Evolutionary conservation across 2,888 invertebrate species (phyloP).

Genomic region (Octonoba sinensis): DNA sequence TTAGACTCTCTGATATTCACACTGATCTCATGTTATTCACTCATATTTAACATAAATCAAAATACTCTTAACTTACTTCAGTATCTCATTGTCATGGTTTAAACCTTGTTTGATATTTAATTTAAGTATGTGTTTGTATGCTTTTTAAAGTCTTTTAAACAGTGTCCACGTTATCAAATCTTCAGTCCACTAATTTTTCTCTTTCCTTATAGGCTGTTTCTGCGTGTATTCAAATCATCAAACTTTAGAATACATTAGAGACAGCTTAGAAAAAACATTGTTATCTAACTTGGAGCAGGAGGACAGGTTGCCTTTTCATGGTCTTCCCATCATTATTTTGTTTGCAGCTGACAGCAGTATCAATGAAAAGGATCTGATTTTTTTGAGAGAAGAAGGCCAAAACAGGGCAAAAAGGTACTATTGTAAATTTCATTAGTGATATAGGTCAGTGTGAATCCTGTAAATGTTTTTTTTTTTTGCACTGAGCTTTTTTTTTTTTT

Average conservation of each 20-base stretch:
- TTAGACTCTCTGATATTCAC: too few relatives aligned
- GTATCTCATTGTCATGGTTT: not conserved
- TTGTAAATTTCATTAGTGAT: not conserved
- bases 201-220: conserved; percentile 71
- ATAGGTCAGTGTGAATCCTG: too few relatives aligned
- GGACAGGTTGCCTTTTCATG: conserved; percentile 87
- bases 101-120: conserved; percentile 4
- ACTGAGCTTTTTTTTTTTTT: too few relatives aligned
- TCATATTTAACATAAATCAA: too few relatives aligned
- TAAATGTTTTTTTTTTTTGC: too few relatives aligned
- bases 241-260: conserved; percentile 90
- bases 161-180: not conserved
- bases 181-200: not conserved
- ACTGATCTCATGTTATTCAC: too few relatives aligned
- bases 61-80: too few relatives aligned
- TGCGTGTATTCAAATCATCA: conserved; percentile 86
- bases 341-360: conserved; percentile 87
- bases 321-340: conserved; percentile 89
- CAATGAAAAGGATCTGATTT: conserved; percentile 86
- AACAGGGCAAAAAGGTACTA: conserved; percentile 85
- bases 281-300: conserved; percentile 90
- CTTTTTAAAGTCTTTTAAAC: not conserved
- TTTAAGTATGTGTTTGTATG: not conserved
- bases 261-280: conserved; percentile 90
- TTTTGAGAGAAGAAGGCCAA: conserved; percentile 89